These are phyloP conservation scores for Allygus modestus DNA, from an alignment of 2,888 invertebrate genomes.

Conservation along the genomic window DNA sequence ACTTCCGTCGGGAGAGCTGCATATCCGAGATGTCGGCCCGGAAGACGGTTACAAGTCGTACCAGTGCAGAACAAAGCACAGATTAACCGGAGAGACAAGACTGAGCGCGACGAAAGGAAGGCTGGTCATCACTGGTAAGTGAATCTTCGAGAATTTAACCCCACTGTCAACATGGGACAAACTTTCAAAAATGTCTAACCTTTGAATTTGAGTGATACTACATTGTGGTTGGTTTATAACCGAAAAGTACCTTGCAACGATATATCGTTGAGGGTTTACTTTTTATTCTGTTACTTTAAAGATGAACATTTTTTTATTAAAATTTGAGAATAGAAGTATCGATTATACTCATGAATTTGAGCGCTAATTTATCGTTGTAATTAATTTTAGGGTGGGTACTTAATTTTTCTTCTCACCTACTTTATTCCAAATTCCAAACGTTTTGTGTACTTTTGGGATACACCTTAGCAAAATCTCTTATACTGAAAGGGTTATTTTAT, in stretches of 20 bases:
- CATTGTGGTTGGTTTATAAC: not conserved
- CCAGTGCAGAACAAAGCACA: slow-evolving; percentile 95
- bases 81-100: slow-evolving; percentile 94
- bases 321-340: no score
- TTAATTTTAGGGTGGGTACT: no score
- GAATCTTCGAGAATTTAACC: slow-evolving; percentile 23
- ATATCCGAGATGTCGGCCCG: slow-evolving; percentile 96
- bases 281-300: not conserved
- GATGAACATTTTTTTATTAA: no score
- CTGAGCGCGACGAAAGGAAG: slow-evolving; percentile 95
- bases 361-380: no score
- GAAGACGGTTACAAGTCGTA: slow-evolving; percentile 97
- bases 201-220: not conserved
- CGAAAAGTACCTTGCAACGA: no score
- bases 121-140: slow-evolving; percentile 96
- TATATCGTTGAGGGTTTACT: no score
- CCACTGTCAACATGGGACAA: slow-evolving; percentile 20
- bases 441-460: no score
- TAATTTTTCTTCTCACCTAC: no score
- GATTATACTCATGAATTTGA: no score
- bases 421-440: no score
- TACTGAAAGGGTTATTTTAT: no score
- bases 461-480: no score
- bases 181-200: not conserved
- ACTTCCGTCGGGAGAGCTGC: slow-evolving; percentile 95